Evolutionary conservation across 2,797 vertebrate genomes (phyloP), one percentile per base, ranked within the genome.

Genomic region (Hirundo rustica): DNA sequence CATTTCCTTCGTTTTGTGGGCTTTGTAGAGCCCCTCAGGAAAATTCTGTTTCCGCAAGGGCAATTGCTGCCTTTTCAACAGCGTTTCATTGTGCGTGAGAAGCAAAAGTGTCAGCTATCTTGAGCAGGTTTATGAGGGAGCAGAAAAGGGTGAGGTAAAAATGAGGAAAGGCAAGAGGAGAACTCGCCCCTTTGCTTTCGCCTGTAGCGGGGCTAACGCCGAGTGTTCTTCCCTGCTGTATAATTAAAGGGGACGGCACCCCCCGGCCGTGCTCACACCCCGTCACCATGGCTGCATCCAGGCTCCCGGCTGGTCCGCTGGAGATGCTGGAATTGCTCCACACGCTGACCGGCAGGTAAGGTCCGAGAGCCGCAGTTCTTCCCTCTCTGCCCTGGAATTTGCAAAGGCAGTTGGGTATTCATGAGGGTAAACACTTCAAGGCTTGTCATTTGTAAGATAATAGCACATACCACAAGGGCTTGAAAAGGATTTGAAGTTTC

Each of bases 241-340:
- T 21, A 57, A 27, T 23, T 38, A 1, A 47, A 26, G 26, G 50
- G 23, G 13, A 36, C 22, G 70, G 51, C 44, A 72, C 15, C 23
- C 40, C 34, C 30, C 9, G 36, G 34, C 19, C 64, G 30, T 34
- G 22, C 74, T 84, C 36, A 48, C n/a, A 72, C 13, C 30, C 4
- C 1, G 26, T 21, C 38, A 13, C 38, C 23, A 2, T 10, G 19
- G 30, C 38, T 83, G 6, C n/a, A 30, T 30, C 0, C 0, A 17
- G 45, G 25, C 47, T 32, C 12, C 17, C 40, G 44, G 73, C 5
- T 32, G 44, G 22, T 38, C 40, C 18, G 5, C 0, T 61, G 34
- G 30, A 84, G 47, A 19, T n/a, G 55, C 2, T 92, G 86, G 38
- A 29, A 47, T 82, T n/a, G 12, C 72, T 25, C 6, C 34, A 20